Evolutionary conservation across 1,140 invertebrate genomes (phyloP), one percentile per base, ranked within the genome.

Genomic region (Hypothenemus hampei): DNA sequence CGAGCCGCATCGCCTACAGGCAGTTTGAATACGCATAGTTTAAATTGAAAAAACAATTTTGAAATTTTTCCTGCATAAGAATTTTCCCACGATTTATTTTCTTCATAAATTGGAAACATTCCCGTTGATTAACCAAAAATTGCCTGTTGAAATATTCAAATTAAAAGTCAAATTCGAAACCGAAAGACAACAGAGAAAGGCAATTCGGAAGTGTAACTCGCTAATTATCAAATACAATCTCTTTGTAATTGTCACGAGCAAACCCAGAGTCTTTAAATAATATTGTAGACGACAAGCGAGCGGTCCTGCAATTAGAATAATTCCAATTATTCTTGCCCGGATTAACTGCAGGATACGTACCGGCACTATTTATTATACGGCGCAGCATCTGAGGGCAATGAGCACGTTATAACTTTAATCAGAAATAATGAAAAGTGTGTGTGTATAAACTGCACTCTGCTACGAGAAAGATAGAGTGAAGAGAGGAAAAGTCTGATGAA

Each of bases 211-310:
- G 50, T 43, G 50, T 44, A 36, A 53, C 39, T 53, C 15, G 13
- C 40, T 53, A 53, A 53, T 53, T 53, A 36, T 26, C 41, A 53
- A 53, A 44, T 44, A 43, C 50, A 45, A 45, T 45, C 48, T 51
- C 48, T 51, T 51, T 51, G 41, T 43, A 53, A 53, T 53, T 45
- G 40, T 45, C 50, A 36, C 35, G 39, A 21, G 41, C 29, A 53
- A 36, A 43, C 36, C 40, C 19, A 8, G 37, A 44, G 50, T 44
- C 41, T 26, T 45, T 53, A 53, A 53, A 53, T 53, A 53, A 53
- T 53, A 53, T 53, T 53, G 41, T 29, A 53, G 50, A 53, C 50
- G 50, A 53, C 50, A 53, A 40, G n/a, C n/a, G n/a, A 18, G 50
- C 19, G 44, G 24, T 22, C 40, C 39, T 26, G 50, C 50, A 53